Base-by-base conservation (phyloP, 2,888 invertebrate species). In the Liopterus haemorrhoidalis region DNA sequence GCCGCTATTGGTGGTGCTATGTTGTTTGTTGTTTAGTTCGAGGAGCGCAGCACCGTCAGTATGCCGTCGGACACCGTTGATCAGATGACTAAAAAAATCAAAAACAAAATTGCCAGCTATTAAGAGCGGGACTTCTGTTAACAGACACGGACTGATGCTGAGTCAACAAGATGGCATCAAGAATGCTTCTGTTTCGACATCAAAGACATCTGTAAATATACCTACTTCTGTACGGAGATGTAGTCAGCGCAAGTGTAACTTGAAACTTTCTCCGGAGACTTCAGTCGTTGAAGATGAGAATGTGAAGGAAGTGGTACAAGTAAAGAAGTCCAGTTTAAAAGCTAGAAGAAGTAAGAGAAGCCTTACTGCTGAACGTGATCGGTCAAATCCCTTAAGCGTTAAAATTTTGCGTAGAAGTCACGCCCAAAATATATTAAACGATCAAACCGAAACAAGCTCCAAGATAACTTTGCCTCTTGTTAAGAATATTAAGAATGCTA, bases 331-430 rank as follows among this genome's bases (percentile, higher is more conserved):
- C 8, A 42, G 21, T 19, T 58, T 54, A 49, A 53, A 51, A 32
- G 47, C 60, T 12, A 66, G 66, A 53, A 58, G 66, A 28, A 61
- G 59, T 33, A 68, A 67, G 54, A 54, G 67, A 41, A 57, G 65
- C 4, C 54, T 67, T 11, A 58, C 56, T 41, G 51, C 61, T 31
- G 67, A 67, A 28, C 65, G 64, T 53, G 63, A 67, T 49, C 61
- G 65, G 54, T 46, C 54, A 41, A 63, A 57, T 49, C 61, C 65
- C 4, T 60, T 63, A 33, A 65, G 65, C 37, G 62, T 67, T 31
- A 68, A 68, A 57, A 62, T 67, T 27, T 49, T 66, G 25, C 54
- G 65, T 8, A 58, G 66, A 15, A 59, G 59, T 18, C 52, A 54
- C 15, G 37, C 53, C 5, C 52, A 55, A 41, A 49, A 45, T 37